Evolutionary conservation across 53 echinoderm and acorn worm species (phyloP), one percentile per base, ranked within the genome.

Genomic region (Stichopus horrens): DNA sequence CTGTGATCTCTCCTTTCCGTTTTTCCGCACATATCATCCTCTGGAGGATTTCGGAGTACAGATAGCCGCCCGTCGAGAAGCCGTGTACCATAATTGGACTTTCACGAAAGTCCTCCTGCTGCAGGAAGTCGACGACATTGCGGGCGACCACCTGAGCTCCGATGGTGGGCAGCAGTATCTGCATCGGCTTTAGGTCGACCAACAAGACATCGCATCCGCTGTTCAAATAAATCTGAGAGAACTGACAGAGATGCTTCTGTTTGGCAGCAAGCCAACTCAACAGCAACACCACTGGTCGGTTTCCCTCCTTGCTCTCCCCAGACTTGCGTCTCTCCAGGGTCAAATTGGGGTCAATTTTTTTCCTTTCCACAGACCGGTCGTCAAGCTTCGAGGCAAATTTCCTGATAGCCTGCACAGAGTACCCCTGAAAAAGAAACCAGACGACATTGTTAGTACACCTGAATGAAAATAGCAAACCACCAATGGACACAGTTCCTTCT

Each of bases 231-330:
- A 95, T 86, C 1, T 78, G 59, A 0, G 94, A 93, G 88, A 95
- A 97, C 66, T 91, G 93, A 56, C 66, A 81, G 16, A 97, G 90
- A 81, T 97, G 97, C 9, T 86, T 87, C 52, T 94, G 93, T 86
- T 97, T 97, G 19, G 97, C 97, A 52, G 92, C 94, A 21, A 97
- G 80, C 97, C 97, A 97, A 86, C 95, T 94, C 56, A 95, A 91
- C 14, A 97, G 79, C 18, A 97, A 88, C 83, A 97, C 95, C 7
- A 97, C 90, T 22, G 97, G 97, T 52, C 94, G 94, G 52, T 90
- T 75, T 14, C 90, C 74, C 51, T 88, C 88, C 6, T 74, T 86
- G 4, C 68, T 7, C 6, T 71, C 20, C 4, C 21, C 16, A 9
- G 74, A 21, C 56, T 54, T 74, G 20, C 53, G 14, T 53, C 86